Conservation (phyloP, 2,797 vertebrate genomes). For the Hydrocynus forskahlii region DNA sequence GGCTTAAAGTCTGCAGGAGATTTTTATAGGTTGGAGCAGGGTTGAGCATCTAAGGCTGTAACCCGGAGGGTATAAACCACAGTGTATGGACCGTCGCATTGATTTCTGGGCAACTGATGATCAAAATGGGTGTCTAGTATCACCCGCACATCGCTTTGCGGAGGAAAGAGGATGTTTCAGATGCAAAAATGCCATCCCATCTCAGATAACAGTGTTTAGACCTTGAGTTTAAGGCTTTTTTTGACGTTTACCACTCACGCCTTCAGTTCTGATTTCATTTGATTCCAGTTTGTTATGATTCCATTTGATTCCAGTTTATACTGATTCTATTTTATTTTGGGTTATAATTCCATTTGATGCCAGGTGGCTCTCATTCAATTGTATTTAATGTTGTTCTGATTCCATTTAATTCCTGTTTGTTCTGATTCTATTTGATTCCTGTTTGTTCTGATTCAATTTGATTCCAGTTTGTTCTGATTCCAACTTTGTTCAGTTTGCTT, state of each 20-base stretch:
- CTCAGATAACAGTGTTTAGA: not conserved
- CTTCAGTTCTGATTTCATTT: not conserved
- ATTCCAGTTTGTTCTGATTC: too few species aligned
- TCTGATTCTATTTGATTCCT: not conserved
- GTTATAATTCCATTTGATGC: not conserved
- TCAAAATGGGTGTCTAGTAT: not conserved
- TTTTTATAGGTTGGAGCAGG: not conserved
- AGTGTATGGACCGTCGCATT: not conserved
- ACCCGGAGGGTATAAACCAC: not conserved
- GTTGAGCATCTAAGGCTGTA: not conserved
- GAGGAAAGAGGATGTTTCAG: constrained; percentile 4
- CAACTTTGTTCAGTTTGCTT: too few species aligned
- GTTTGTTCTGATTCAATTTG: too few species aligned
- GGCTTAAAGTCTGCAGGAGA: not conserved
- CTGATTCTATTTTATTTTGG: not conserved
- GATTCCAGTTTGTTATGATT: not conserved
- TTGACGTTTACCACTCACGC: not conserved
- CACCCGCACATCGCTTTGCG: not conserved
- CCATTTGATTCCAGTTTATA: not conserved
- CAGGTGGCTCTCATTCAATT: not conserved
- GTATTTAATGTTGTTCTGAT: not conserved
- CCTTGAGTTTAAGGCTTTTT: not conserved
- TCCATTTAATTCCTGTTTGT: not conserved
- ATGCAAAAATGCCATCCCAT: not conserved
- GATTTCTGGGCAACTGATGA: constrained; percentile 5